Evolutionary conservation across 2,113 vertebrate species (phyloP), one percentile per base, ranked within the genome.

Genomic region (Condylura cristata): DNA sequence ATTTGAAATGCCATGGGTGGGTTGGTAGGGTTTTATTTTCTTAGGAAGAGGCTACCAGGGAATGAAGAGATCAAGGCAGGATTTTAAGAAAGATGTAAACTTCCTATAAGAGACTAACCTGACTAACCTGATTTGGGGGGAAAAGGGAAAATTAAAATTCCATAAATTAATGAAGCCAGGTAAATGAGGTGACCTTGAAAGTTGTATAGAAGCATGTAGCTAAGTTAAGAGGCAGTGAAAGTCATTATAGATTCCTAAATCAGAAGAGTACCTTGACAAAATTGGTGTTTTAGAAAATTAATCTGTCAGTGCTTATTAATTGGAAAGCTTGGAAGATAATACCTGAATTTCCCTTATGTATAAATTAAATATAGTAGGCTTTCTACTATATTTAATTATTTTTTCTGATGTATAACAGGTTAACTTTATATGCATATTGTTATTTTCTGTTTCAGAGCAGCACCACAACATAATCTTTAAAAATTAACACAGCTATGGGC

Each of bases 381-480:
- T 95, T 85, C 51, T 11, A 37, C 32, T 81, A 7, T 79, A 48
- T 80, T 87, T 61, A 79, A 87, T 83, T 82, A 74, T 56, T 34
- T 86, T 81, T 58, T 28, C 37, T 87, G 58, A 8, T 79, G 58
- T 89, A 11, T 93, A 44, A 80, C n/a, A 80, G 4, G 51, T 86
- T 32, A 79, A 44, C 32, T 94, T 88, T 86, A 71, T 86, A 34
- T 78, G 10, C 75, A 66, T 88, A 51, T 56, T 88, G 34, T 78
- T 89, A 61, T 28, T 85, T 75, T 86, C 51, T 83, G 16, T 89
- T 93, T 97, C 39, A 90, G 70, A 71, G 12, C 61, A 94, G 34
- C 65, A 51, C 85, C 17, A 88, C 20, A 90, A 4, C 88, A 32
- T 88, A 84, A 60, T 96, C 39, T 79, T 89, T 56, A 32, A 1